Conservation (phyloP, 2,797 vertebrate genomes). For the Lycodopsis pacificus region DNA sequence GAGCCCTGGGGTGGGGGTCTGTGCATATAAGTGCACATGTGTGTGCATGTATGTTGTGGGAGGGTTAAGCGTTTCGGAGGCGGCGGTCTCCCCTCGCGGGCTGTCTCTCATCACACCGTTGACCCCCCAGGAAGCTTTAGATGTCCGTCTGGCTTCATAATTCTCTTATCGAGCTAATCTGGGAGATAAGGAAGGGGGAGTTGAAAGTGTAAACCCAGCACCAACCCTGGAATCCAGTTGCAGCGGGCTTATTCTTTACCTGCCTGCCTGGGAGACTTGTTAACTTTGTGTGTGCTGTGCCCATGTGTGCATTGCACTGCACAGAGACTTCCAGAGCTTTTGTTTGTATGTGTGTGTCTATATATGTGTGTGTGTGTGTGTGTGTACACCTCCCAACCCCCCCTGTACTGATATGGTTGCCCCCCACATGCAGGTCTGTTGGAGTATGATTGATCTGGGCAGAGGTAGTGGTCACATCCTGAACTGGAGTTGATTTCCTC, state of each 20-base stretch:
- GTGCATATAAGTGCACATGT: slow-evolving; percentile 54
- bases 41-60: slow-evolving; percentile 59
- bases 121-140: slow-evolving; percentile 90
- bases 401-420: slow-evolving; percentile 63
- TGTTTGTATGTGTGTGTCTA: slow-evolving; percentile 56
- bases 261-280: slow-evolving; percentile 70
- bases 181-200: slow-evolving; percentile 84
- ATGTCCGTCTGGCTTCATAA: slow-evolving; percentile 88
- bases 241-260: slow-evolving; percentile 80
- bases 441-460: slow-evolving; percentile 85
- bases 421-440: slow-evolving; percentile 76
- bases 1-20: slow-evolving; percentile 45
- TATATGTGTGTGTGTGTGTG: slow-evolving; percentile 15
- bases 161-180: slow-evolving; percentile 88
- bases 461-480: slow-evolving; percentile 87
- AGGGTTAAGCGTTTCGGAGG: slow-evolving; percentile 78
- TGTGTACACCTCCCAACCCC: slow-evolving; percentile 16
- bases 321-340: slow-evolving; percentile 54
- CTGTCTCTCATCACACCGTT: slow-evolving; percentile 88
- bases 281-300: slow-evolving; percentile 64
- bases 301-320: slow-evolving; percentile 54
- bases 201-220: slow-evolving; percentile 88
- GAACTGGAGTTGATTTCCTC: slow-evolving; percentile 87
- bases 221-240: slow-evolving; percentile 81
- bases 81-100: slow-evolving; percentile 76